Evolutionary conservation across 2,888 invertebrate genomes (phyloP).

Genomic region (Agrochola circellaris): DNA sequence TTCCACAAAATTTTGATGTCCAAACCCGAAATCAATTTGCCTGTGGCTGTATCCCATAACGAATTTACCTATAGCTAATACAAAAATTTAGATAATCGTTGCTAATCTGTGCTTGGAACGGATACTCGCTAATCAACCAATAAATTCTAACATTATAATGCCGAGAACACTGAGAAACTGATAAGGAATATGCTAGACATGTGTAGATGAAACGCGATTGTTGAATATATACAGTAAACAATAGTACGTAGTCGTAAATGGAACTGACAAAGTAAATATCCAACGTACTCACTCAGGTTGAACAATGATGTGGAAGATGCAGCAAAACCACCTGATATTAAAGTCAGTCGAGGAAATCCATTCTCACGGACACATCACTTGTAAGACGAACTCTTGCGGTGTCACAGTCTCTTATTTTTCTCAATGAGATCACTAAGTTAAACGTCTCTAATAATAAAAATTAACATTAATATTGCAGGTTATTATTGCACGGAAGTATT

Average conservation of each 20-base stretch:
- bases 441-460: slow-evolving; percentile 56
- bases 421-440: slow-evolving; percentile 63
- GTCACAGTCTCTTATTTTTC: slow-evolving; percentile 62
- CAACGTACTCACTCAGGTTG: slow-evolving; percentile 73
- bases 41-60: slow-evolving; percentile 39
- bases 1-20: slow-evolving; percentile 29
- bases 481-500: slow-evolving; percentile 85
- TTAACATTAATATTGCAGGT: slow-evolving; percentile 79
- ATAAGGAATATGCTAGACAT: slow-evolving; percentile 62
- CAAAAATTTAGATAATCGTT: slow-evolving; percentile 35
- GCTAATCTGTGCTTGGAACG: slow-evolving; percentile 34
- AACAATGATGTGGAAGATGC: slow-evolving; percentile 76
- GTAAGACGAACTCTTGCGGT: slow-evolving; percentile 75
- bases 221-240: slow-evolving; percentile 67
- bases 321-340: slow-evolving; percentile 77
- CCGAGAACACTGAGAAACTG: slow-evolving; percentile 52
- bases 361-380: slow-evolving; percentile 83
- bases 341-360: slow-evolving; percentile 84
- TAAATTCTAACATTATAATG: slow-evolving; percentile 38
- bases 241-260: slow-evolving; percentile 62
- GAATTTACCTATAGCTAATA: slow-evolving; percentile 47
- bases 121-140: slow-evolving; percentile 46
- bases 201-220: slow-evolving; percentile 37
- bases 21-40: slow-evolving; percentile 52
- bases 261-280: slow-evolving; percentile 73